These are phyloP conservation scores for Phaenicophaeus curvirostris DNA, from an alignment of 2,797 vertebrate genomes.

Conservation along the genomic window DNA sequence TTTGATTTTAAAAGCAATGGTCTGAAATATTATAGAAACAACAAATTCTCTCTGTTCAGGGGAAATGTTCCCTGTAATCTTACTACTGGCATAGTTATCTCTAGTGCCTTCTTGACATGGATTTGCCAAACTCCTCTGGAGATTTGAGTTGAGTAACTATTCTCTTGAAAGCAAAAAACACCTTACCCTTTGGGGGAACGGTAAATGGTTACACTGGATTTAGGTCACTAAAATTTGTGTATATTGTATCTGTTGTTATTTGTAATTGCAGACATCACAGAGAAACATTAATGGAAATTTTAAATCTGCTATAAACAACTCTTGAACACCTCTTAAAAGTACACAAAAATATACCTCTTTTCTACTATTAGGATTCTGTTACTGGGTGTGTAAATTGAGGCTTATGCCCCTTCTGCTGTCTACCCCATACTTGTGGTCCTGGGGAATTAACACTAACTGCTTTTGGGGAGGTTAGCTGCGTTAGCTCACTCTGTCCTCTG, in stretches of 20 bases:
- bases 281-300: conserved; percentile 41
- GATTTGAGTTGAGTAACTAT: not conserved
- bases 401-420: not conserved
- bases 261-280: conserved; percentile 33
- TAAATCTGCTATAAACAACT: conserved; percentile 22
- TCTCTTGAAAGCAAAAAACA: not conserved
- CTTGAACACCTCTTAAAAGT: conserved; percentile 11
- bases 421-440: not conserved
- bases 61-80: not conserved
- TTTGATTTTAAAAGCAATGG: not conserved
- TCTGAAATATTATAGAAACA: not conserved
- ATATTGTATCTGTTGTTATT: not conserved
- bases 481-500: not conserved
- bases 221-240: conserved; percentile 3
- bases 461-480: not conserved
- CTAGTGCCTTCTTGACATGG: not conserved
- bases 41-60: not conserved
- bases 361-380: not conserved
- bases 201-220: not conserved
- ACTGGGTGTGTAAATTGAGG: not conserved
- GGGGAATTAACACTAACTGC: not conserved
- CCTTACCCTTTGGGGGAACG: not conserved
- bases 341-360: conserved; percentile 2
- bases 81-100: not conserved
- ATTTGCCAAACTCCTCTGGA: not conserved